Evolutionary conservation across 2,888 invertebrate species (phyloP), one percentile per base, ranked within the genome.

Genomic region (Amphipoea oculea): DNA sequence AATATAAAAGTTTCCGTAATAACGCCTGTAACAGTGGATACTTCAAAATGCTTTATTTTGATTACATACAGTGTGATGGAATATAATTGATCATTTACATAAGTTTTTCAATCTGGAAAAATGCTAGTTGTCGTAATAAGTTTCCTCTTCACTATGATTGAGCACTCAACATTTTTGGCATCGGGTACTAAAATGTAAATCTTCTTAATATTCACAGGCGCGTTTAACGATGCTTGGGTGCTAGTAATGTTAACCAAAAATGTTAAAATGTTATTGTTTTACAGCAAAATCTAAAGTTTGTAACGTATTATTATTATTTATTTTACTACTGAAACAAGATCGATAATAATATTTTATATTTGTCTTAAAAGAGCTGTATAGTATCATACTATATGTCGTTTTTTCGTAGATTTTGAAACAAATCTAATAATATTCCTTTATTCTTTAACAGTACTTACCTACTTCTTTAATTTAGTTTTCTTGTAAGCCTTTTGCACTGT

Each of bases 1-100:
- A 88, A 86, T 85, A 77, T 76, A 71, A 85, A 88, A 89, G 85
- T 88, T 89, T 88, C 12, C 6, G 79, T 86, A 81, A 88, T 84
- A 88, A 86, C 78, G 79, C 78, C 83, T 85, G 69, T 80, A 83
- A 78, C 78, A 83, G 76, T 70, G 57, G 84, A 72, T 83, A 73
- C 84, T 86, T 81, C 78, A 79, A 75, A 80, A 81, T 80, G 85
- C 85, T 86, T 84, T 88, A 85, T 88, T 86, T 84, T 89, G 76
- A 86, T 88, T 85, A 75, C 81, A 40, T 23, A 67, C 54, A 69
- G 62, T 69, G 70, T 76, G 86, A 79, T 65, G 36, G 65, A 76
- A 79, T 65, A 74, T 74, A 86, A 85, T 84, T 84, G 87, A 78
- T 65, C 87, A 80, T 77, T 81, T 67, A 65, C 60, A 51, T 48